These are phyloP conservation scores for Sarotherodon lohbergeri DNA, from an alignment of 2,113 vertebrate genomes.

Conservation along the genomic window DNA sequence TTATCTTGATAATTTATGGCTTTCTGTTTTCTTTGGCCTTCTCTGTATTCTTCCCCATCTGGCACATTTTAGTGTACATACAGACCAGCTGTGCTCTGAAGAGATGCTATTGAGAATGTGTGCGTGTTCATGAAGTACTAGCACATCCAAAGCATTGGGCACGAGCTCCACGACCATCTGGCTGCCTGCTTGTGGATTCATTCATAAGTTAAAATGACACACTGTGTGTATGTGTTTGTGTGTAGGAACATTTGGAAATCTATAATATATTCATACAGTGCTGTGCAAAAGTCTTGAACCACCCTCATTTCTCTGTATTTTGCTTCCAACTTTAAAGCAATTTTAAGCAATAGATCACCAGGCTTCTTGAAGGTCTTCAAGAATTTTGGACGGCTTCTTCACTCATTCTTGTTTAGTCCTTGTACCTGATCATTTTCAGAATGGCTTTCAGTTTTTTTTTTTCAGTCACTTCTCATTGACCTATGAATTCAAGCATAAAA, in stretches of 20 bases:
- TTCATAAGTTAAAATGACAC: conserved; percentile 10
- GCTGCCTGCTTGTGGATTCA: conserved; percentile 31
- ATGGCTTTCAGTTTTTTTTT: too few relatives aligned
- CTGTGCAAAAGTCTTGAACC: background rate
- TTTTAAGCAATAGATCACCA: background rate
- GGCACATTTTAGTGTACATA: background rate
- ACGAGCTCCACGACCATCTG: conserved; percentile 48
- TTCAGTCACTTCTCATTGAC: background rate
- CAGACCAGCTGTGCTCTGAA: conserved; percentile 34
- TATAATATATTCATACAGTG: background rate
- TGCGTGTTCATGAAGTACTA: background rate
- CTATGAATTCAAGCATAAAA: background rate
- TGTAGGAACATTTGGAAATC: background rate
- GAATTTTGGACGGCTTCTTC: background rate
- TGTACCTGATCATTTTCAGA: background rate
- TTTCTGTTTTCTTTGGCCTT: background rate
- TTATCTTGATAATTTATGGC: background rate
- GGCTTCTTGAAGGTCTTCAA: background rate
- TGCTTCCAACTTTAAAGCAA: background rate
- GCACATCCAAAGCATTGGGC: conserved; percentile 8
- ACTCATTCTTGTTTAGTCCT: background rate
- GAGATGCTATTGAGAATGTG: conserved; percentile 8
- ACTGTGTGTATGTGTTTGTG: background rate
- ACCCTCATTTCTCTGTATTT: background rate
- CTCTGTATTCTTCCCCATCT: conserved; percentile 15